A percentile compares a stretch with the other conserved stretches of the same genome.
phyloP scores from a whole-genome alignment of 2,797 vertebrate genomes.

The Spinus pinus region DNA sequence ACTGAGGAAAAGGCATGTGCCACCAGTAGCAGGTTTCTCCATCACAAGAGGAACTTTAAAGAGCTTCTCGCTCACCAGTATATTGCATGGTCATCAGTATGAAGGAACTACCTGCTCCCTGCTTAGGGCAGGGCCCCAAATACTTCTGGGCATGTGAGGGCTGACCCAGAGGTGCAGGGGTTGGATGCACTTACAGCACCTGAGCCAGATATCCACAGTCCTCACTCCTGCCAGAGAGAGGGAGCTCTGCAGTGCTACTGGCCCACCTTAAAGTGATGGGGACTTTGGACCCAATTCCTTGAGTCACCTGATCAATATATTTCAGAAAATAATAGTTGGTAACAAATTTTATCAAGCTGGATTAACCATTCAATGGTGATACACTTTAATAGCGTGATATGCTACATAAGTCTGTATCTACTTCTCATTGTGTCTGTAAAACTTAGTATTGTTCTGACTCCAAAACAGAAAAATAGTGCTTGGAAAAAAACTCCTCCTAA shows the following conservation, averaged over 20 bases:
- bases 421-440: neutral
- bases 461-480: neutral
- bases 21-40: neutral
- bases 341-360: neutral
- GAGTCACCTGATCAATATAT: neutral
- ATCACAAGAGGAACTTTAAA: neutral
- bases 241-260: neutral
- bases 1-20: neutral
- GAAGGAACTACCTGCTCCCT: neutral
- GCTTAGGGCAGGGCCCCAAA: neutral
- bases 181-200: neutral
- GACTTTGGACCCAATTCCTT: neutral
- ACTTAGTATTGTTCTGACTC: neutral
- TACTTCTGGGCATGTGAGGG: neutral
- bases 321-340: neutral
- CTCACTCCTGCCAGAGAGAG: fast-evolving
- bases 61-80: neutral
- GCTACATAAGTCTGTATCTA: neutral
- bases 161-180: neutral
- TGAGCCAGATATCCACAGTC: neutral
- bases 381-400: neutral
- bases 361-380: neutral
- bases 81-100: fast-evolving
- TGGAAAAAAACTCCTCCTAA: neutral
- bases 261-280: neutral